Base-by-base conservation (phyloP, 2,888 invertebrate genomes). In the Ophonus ardosiacus region DNA sequence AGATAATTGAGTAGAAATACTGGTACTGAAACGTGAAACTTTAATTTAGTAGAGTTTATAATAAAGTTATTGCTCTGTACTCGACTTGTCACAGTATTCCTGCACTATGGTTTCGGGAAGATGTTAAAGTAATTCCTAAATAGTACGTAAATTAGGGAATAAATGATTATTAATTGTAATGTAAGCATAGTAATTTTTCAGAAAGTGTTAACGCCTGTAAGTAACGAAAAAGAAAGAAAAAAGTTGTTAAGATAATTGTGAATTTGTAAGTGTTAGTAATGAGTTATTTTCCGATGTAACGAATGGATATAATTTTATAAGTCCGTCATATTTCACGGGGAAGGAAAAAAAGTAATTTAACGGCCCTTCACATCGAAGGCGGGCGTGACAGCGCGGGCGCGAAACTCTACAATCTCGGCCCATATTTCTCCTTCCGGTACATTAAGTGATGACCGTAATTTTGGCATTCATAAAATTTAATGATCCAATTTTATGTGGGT, bases 391-490 rank as follows among this genome's bases (percentile, higher is more conserved):
- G 24, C 74, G 56, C 24, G 56, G 74, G 56, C 74, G 56, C 56
- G 56, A 56, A 57, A 57, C 24, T 57, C 78, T 71, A 82, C 82
- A 82, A 68, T 82, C 82, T 82, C 31, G 56, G 83, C 17, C 61
- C 83, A 83, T 76, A 83, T 83, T 74, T 74, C 43, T 76, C 8
- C 79, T 84, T 84, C 84, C 84, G 56, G 51, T 84, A 78, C 84
- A 84, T 84, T 84, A 65, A 83, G 43, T 76, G 83, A 76, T 79
- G 65, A 79, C 63, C 79, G 79, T 84, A 78, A 84, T 84, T 84
- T 84, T 78, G 79, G 63, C 84, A 84, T 79, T 84, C 84, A 78
- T 84, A 84, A 84, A 84, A 84, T 78, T 78, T 84, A 84, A 84
- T 84, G 78, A 79, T 59, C 78, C 78, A 84, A 84, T 84, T 84